Percentiles rank a stretch among this genome's conserved stretches.
Conservation (phyloP, 2,797 vertebrate genomes). For the Acanthis flammea region DNA sequence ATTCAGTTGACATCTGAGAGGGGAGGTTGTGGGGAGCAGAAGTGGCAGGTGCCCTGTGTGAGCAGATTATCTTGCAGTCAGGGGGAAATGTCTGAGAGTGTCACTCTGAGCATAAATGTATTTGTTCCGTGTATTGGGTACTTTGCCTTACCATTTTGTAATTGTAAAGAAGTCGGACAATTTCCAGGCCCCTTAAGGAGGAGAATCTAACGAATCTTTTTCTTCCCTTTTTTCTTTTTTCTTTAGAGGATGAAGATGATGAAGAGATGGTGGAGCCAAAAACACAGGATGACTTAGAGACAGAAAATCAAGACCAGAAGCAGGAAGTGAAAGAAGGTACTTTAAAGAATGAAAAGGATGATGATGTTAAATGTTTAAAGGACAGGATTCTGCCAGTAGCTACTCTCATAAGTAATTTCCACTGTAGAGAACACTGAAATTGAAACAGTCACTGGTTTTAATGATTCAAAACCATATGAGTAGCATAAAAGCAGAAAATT, state of each 20-base stretch:
- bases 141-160: neutral
- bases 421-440: neutral
- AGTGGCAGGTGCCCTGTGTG: slow-evolving; percentile 78
- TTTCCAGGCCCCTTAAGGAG: neutral
- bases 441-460: neutral
- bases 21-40: slow-evolving; percentile 19
- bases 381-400: neutral
- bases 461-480: neutral
- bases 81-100: neutral
- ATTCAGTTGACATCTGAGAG: slow-evolving; percentile 70
- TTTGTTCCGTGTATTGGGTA: neutral
- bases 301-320: slow-evolving; percentile 87
- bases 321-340: slow-evolving; percentile 88
- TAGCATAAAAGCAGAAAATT: neutral
- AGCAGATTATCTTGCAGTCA: neutral
- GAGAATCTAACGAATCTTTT: neutral
- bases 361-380: neutral
- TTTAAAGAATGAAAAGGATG: neutral
- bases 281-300: slow-evolving; percentile 83
- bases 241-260: slow-evolving; percentile 90
- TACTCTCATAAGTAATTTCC: neutral
- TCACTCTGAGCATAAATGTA: neutral
- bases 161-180: neutral
- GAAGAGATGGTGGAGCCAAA: slow-evolving; percentile 90
- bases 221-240: slow-evolving; percentile 42